These are phyloP conservation scores for Drosophila melanica DNA, from an alignment of 1,140 invertebrate genomes.

Conservation along the genomic window DNA sequence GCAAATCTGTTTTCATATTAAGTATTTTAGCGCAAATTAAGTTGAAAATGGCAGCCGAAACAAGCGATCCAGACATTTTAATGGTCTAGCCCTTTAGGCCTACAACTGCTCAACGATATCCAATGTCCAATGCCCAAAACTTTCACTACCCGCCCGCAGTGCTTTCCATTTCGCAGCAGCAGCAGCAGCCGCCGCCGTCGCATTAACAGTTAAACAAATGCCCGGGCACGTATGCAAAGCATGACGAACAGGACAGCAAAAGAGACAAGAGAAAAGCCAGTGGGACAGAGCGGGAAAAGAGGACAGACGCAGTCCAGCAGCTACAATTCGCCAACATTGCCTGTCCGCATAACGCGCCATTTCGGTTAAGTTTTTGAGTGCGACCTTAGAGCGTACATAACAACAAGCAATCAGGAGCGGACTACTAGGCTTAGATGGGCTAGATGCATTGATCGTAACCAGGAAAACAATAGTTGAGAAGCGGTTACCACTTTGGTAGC, in stretches of 20 bases:
- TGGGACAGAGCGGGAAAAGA: background rate
- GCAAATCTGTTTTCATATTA: constrained; percentile 81
- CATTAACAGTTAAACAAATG: constrained; percentile 72
- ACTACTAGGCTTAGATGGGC: background rate
- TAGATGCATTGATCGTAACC: too few species aligned
- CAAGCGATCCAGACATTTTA: constrained; percentile 53
- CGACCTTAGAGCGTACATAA: background rate
- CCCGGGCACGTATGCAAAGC: constrained; percentile 71
- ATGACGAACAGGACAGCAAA: constrained; percentile 30
- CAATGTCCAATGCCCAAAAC: constrained; percentile 44
- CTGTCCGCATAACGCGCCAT: constrained; percentile 23
- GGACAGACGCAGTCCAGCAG: constrained; percentile 37
- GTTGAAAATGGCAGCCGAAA: constrained; percentile 61
- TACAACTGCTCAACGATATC: background rate
- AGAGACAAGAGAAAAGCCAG: background rate
- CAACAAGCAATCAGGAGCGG: background rate
- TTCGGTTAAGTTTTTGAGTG: background rate
- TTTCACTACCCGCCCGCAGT: constrained; percentile 61
- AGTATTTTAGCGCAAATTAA: constrained; percentile 82
- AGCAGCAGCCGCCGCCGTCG: constrained; percentile 34
- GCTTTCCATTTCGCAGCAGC: constrained; percentile 69
- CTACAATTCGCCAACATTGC: constrained; percentile 4
- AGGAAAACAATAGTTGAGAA: too few species aligned
- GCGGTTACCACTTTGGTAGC: too few species aligned
- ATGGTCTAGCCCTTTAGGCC: constrained; percentile 8